Percentiles rank a stretch among this genome's conserved stretches.
Conservation (phyloP, 2,888 invertebrate genomes). For the Lasioglossum figueresi region DNA sequence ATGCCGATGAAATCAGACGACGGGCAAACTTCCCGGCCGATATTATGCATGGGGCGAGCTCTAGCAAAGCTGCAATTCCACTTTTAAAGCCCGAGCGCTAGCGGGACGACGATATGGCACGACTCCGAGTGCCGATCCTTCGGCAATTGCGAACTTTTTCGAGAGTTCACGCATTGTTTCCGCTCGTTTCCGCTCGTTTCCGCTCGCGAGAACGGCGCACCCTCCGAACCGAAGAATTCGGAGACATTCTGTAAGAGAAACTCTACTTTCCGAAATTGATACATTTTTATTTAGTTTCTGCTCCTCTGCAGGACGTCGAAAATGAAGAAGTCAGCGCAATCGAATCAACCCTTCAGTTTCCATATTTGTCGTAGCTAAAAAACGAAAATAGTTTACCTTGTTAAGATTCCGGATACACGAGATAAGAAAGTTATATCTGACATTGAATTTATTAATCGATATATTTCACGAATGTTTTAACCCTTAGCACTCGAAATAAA, state of each 20-base stretch:
- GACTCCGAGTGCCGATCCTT: conserved; percentile 34
- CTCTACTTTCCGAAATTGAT: background rate
- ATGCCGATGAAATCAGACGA: conserved; percentile 64
- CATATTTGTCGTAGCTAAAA: background rate
- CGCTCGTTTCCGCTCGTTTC: background rate
- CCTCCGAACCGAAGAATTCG: background rate
- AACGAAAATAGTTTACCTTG: no score
- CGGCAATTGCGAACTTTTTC: conserved; percentile 50
- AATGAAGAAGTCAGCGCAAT: background rate
- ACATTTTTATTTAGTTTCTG: background rate
- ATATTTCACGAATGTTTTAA: no score
- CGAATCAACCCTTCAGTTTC: background rate
- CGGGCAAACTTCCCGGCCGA: conserved; percentile 50
- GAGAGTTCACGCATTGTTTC: conserved; percentile 32
- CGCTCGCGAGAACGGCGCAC: background rate
- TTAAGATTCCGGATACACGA: no score
- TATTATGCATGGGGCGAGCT: conserved; percentile 42
- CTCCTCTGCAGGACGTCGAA: background rate
- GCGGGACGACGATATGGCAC: conserved; percentile 30
- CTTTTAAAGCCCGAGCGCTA: conserved; percentile 51
- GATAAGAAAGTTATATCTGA: no score
- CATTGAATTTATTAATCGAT: no score
- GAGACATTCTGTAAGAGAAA: background rate
- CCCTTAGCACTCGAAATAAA: no score
- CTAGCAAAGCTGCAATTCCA: conserved; percentile 26